A percentile compares a stretch with the other conserved stretches of the same genome.
Evolutionary conservation across 1,140 invertebrate species (phyloP).

Genomic region (Drosophila nebulosa): DNA sequence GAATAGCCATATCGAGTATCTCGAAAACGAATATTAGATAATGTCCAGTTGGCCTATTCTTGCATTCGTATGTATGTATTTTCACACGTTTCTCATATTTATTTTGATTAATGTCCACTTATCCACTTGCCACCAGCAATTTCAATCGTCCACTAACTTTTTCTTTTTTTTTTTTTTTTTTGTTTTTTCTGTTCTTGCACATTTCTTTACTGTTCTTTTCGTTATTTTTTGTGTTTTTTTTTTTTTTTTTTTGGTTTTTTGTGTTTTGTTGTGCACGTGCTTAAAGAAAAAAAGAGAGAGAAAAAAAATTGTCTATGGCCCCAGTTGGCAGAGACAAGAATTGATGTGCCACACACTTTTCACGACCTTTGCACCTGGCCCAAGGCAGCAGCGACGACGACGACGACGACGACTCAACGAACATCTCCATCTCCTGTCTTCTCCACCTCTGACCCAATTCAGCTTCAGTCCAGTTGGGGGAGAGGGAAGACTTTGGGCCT

Average conservation of each 20-base stretch:
- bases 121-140: constrained; percentile 76
- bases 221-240: not conserved
- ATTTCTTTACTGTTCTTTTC: not conserved
- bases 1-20: constrained; percentile 15
- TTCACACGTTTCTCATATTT: constrained; percentile 76
- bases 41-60: not conserved
- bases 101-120: constrained; percentile 78
- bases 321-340: constrained; percentile 68
- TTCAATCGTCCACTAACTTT: constrained; percentile 66
- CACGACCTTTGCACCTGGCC: constrained; percentile 69
- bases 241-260: not conserved
- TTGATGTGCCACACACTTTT: constrained; percentile 71
- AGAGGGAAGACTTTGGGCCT: not conserved
- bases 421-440: not conserved
- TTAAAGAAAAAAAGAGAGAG: not conserved
- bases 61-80: constrained; percentile 54
- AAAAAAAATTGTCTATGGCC: constrained; percentile 59
- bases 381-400: constrained; percentile 14
- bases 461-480: not conserved
- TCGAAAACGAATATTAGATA: constrained; percentile 5
- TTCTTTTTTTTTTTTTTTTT: not conserved
- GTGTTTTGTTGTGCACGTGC: constrained; percentile 28
- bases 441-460: not conserved
- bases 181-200: not conserved
- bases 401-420: not conserved